Evolutionary conservation across 2,113 vertebrate genomes (phyloP), one percentile per base, ranked within the genome.

Genomic region (Seriola rivoliana): DNA sequence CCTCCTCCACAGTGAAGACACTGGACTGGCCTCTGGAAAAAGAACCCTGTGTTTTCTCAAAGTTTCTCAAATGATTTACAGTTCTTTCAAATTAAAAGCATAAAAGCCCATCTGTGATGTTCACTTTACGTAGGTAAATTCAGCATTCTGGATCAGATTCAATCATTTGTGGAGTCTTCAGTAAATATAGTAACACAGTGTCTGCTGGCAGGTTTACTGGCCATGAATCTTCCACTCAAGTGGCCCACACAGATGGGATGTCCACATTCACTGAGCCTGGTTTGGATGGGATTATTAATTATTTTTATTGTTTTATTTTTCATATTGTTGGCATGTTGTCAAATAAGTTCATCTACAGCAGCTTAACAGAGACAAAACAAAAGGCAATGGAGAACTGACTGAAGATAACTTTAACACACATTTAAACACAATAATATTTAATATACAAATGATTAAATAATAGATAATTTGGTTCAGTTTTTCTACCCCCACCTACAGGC

Each of bases 1-100:
- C 38, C 59, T 32, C 23, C 58, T 82, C 46, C n/a, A 67, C 7
- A 54, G 38, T 16, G 34, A 75, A 34, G 36, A 76, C 29, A 29
- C 38, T 68, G 21, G 17, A 50, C 6, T 4, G 42, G 36, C 21
- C 55, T 10, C 66, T 38, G 21, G 36, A 62, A 50, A 57, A 42
- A 44, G 11, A 58, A 23, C 1, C 25, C 29, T 36, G 8, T 38
- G 14, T 63, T 19, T 57, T 76, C 46, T 38, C 38, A 38, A 1
- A 1, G 38, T n/a, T 67, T 50, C 29, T 48, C 1, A 71, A 42
- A 42, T 9, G 10, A 7, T 57, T 57, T 14, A 48, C 4, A 3
- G 46, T 16, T 48, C 13, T 48, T 1, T 48, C 14, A 48, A 16
- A 48, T 14, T 16, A 48, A 48, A 48, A 16, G 40, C 40, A 42